A percentile compares a stretch with the other conserved stretches of the same genome.
Conservation (phyloP, 1,140 invertebrate genomes). For the Tribolium madens region DNA sequence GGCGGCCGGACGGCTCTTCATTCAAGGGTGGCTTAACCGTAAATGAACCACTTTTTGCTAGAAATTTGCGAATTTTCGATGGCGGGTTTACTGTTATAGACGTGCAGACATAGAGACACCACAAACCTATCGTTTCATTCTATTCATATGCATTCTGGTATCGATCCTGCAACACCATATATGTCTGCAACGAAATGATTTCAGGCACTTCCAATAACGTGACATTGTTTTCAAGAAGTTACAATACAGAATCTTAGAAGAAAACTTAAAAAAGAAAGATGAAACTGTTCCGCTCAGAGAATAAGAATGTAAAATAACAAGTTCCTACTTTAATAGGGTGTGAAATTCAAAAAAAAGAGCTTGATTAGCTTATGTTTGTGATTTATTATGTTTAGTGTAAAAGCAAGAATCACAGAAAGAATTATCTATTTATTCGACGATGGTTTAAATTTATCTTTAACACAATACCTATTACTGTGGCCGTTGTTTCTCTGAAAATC, state of each 20-base stretch:
- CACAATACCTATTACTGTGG: too few relatives aligned
- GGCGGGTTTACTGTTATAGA: background rate
- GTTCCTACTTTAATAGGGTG: background rate
- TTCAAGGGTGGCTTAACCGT: conserved; percentile 36
- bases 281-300: too few relatives aligned
- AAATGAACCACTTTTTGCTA: conserved; percentile 13
- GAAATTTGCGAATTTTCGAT: conserved; percentile 20
- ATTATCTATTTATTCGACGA: too few relatives aligned
- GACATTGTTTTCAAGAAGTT: background rate
- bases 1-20: conserved; percentile 42
- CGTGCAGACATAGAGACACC: background rate
- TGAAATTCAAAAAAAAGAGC: conserved; percentile 12
- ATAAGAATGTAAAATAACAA: background rate
- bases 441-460: too few relatives aligned
- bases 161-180: conserved; percentile 2
- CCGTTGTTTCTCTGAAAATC: background rate
- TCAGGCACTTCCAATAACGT: background rate
- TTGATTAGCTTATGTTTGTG: too few relatives aligned
- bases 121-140: background rate
- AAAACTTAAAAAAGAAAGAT: too few relatives aligned
- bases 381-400: too few relatives aligned
- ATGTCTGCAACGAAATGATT: background rate
- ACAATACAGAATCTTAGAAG: background rate
- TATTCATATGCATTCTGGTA: background rate
- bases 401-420: too few relatives aligned